Conservation (phyloP, 2,797 vertebrate species). For the Gallinago nigripennis region DNA sequence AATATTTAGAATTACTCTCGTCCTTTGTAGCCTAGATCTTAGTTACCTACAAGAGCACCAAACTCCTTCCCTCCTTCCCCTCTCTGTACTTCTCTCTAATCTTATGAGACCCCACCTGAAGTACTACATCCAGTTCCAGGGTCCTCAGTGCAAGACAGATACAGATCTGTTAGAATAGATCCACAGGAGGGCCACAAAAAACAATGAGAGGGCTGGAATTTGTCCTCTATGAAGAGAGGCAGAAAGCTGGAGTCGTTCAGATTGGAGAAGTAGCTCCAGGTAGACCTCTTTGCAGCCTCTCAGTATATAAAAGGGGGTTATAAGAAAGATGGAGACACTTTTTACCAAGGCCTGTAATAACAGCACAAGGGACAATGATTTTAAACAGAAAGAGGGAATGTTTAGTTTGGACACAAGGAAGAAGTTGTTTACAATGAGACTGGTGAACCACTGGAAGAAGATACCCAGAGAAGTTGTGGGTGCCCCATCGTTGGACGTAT, state of each 20-base stretch:
- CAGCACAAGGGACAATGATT: background rate
- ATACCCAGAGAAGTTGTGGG: background rate
- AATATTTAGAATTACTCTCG: background rate
- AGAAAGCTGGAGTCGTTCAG: background rate
- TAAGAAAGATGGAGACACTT: background rate
- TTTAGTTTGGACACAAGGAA: background rate
- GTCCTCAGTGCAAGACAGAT: background rate
- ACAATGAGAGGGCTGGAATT: background rate
- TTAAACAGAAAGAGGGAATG: background rate
- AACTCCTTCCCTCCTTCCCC: background rate
- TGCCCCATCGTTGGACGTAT: background rate
- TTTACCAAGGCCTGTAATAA: background rate
- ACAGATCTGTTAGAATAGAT: too few species aligned
- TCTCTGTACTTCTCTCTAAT: background rate
- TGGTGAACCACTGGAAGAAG: background rate
- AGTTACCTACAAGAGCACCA: background rate
- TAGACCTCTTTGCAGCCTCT: background rate
- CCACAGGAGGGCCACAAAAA: background rate
- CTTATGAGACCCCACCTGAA: background rate
- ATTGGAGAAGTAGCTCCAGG: background rate
- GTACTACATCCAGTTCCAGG: background rate
- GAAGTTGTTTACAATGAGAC: fast-evolving
- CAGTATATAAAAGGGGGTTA: fast-evolving
- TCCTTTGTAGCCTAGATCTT: background rate
- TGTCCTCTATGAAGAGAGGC: background rate